A percentile compares a stretch with the other conserved stretches of the same genome.
phyloP scores from a whole-genome alignment of 37 sponge, comb jelly and placozoan species.

The Theonella swinhoei region DNA sequence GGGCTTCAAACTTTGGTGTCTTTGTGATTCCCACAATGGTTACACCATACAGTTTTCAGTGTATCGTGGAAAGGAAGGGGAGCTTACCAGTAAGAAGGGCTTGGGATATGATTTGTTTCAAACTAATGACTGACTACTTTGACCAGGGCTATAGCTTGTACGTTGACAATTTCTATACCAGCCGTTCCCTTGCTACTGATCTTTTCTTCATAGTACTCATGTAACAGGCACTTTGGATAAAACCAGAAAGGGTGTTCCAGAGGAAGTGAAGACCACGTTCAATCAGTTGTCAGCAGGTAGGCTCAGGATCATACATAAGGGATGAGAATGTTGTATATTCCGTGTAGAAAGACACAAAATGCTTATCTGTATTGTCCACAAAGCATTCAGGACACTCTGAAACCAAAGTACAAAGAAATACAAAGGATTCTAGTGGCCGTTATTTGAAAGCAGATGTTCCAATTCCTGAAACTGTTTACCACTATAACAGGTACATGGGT shows the following conservation, averaged over 20 bases:
- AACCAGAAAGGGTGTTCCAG: conserved; percentile 16
- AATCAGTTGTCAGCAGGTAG: background rate
- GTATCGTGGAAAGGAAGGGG: conserved; percentile 40
- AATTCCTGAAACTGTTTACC: conserved; percentile 22
- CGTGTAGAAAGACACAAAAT: conserved; percentile 31
- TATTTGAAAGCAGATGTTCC: conserved; percentile 22
- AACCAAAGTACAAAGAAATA: background rate
- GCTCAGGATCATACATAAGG: conserved; percentile 35
- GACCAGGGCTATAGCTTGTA: conserved; percentile 60
- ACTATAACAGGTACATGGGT: conserved; percentile 55
- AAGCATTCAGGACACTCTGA: conserved; percentile 38
- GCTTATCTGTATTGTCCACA: conserved; percentile 44
- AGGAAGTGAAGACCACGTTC: background rate
- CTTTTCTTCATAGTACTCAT: background rate
- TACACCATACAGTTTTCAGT: conserved; percentile 41
- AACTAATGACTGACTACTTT: background rate
- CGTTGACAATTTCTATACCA: conserved; percentile 53
- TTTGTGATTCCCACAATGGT: conserved; percentile 14
- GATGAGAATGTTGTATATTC: conserved; percentile 17
- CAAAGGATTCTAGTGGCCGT: background rate
- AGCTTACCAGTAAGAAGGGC: background rate
- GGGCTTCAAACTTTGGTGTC: conserved; percentile 54
- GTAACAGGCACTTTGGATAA: conserved; percentile 32
- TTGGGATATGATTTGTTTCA: conserved; percentile 13
- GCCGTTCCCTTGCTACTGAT: conserved; percentile 5